These are phyloP conservation scores for Ptychadena robeensis DNA, from an alignment of 2,797 vertebrate genomes.

Conservation along the genomic window DNA sequence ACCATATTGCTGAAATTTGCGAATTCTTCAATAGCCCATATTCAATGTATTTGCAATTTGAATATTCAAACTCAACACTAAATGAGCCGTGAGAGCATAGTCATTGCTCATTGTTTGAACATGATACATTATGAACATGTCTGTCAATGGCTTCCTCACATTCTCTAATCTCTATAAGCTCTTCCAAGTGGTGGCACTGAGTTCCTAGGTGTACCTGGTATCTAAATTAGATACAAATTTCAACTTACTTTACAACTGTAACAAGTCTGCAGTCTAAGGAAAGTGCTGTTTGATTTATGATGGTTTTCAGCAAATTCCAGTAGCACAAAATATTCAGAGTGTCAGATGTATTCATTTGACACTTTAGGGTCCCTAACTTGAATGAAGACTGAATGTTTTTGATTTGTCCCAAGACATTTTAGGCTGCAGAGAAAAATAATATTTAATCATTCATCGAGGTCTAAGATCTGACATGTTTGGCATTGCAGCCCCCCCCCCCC, in stretches of 20 bases:
- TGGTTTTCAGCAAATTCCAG: slow-evolving; percentile 25
- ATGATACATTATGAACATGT: no score
- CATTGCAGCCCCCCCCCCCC: background rate
- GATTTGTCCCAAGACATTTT: slow-evolving; percentile 29
- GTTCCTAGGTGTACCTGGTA: background rate
- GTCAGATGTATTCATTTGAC: slow-evolving; percentile 30
- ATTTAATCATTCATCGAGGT: slow-evolving; percentile 30
- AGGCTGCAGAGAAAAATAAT: slow-evolving; percentile 9
- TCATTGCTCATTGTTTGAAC: no score
- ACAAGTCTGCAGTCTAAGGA: background rate
- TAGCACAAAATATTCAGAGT: slow-evolving; percentile 36
- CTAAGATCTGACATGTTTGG: slow-evolving; percentile 18
- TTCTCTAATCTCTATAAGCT: background rate
- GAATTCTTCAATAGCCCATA: no score
- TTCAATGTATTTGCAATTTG: no score
- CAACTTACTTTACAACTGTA: background rate
- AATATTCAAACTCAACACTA: no score
- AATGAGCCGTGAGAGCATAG: no score
- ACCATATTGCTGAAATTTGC: no score
- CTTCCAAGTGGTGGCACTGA: background rate
- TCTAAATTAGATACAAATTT: background rate
- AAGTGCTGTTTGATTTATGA: slow-evolving; percentile 34
- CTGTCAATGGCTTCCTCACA: background rate
- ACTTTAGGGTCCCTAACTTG: slow-evolving; percentile 11
- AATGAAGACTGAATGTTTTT: slow-evolving; percentile 12